Evolutionary conservation across 2,888 invertebrate genomes (phyloP).

Genomic region (Ormyrus pomaceus): DNA sequence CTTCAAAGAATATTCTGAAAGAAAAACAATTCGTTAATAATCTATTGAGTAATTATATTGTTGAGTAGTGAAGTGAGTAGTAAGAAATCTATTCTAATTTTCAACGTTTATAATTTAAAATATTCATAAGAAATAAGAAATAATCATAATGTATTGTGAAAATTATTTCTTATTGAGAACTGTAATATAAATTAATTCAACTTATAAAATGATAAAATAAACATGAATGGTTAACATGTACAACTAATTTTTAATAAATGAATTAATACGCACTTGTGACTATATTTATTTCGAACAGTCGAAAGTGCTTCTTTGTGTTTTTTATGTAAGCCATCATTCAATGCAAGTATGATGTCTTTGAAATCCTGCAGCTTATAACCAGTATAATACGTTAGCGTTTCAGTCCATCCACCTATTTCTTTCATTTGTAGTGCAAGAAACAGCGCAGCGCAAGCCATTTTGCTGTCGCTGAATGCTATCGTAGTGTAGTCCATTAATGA

Average conservation of each 20-base stretch:
- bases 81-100: constrained; percentile 9
- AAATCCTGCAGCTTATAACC: constrained; percentile 88
- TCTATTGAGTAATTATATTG: no score
- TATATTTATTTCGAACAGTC: constrained; percentile 95
- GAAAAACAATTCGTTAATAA: constrained; percentile 46
- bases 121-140: no score
- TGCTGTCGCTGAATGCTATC: constrained; percentile 87
- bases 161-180: not conserved
- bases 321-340: constrained; percentile 87
- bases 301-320: constrained; percentile 88
- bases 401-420: constrained; percentile 83
- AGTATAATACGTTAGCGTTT: constrained; percentile 87
- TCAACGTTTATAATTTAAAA: no score
- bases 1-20: constrained; percentile 90
- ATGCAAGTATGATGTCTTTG: constrained; percentile 81
- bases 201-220: not conserved
- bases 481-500: constrained; percentile 94
- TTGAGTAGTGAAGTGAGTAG: no score
- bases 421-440: constrained; percentile 93
- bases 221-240: not conserved
- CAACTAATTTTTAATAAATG: not conserved
- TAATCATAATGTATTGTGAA: not conserved
- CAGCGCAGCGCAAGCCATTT: constrained; percentile 92
- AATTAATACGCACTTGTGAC: constrained; percentile 82
- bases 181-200: not conserved